Evolutionary conservation across 2,797 vertebrate species (phyloP), one percentile per base, ranked within the genome.

Genomic region (Gadopsis bispinosus): DNA sequence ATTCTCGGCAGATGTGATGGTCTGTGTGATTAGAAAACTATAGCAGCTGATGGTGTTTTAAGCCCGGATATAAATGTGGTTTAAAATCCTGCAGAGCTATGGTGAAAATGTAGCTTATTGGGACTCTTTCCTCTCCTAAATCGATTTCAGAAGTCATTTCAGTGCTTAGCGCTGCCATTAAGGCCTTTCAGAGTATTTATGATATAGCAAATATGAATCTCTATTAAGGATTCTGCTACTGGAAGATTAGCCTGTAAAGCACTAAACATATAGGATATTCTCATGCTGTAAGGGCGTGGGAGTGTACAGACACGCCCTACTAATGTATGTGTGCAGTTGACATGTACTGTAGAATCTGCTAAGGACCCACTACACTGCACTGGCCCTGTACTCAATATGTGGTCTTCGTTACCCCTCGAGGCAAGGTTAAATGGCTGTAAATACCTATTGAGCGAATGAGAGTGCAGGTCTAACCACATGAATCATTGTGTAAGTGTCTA

Each of bases 401-500:
- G n/a, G 69, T 73, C 70, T 68, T 73, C 33, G 16, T 74, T 78
- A 41, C 69, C 69, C 80, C 60, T 79, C 41, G 79, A 83, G 63
- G 79, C 79, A 33, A 83, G 72, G 83, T 86, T 88, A 88, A 88
- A 87, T 62, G 76, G 65, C 68, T 84, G 73, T 88, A 87, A 91
- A 87, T 87, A 69, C 79, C 75, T 83, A 86, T 83, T 56, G 78
- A 86, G 72, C 11, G 64, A 80, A 86, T 65, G 56, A 56, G 70
- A 85, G 63, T 33, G 69, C 35, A 50, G 72, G 77, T 85, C 65
- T 51, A 45, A 70, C 58, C 51, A 60, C 72, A 75, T 81, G 68
- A 83, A 80, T 85, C 75, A 80, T 58, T 59, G 59, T 78, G 39
- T 45, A 33, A 65, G 68, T 59, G 71, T 48, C 41, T 37, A n/a